phyloP scores from a whole-genome alignment of 2,888 invertebrate genomes.

The Spatulosminthurus flaviceps region DNA sequence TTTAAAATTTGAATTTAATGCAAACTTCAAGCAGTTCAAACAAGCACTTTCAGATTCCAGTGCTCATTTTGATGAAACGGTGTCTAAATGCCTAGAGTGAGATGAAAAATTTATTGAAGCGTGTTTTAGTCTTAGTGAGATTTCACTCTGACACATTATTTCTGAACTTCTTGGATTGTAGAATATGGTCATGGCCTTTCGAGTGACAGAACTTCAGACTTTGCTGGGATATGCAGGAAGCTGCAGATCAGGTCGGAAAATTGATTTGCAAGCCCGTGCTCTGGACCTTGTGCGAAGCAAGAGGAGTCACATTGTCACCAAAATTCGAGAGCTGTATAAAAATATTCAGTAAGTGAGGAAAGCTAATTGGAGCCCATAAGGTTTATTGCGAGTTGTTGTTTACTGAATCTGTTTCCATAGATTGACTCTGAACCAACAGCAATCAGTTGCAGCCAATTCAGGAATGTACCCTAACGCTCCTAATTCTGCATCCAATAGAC shows the following conservation, averaged over 20 bases:
- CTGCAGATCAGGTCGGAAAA: slow-evolving; percentile 82
- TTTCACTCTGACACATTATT: too few relatives aligned
- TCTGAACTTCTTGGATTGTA: slow-evolving; percentile 45
- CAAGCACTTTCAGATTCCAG: too few relatives aligned
- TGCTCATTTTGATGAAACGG: too few relatives aligned
- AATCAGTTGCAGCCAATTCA: background rate
- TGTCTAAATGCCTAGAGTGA: too few relatives aligned
- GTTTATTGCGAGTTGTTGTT: background rate
- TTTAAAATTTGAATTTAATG: too few relatives aligned
- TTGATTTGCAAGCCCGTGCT: slow-evolving; percentile 79
- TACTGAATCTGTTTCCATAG: background rate
- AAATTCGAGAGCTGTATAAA: slow-evolving; percentile 76
- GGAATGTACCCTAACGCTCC: background rate
- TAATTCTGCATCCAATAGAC: background rate
- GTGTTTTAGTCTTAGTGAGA: too few relatives aligned
- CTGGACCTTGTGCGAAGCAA: slow-evolving; percentile 75
- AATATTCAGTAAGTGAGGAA: slow-evolving; percentile 70
- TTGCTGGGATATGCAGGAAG: slow-evolving; percentile 81
- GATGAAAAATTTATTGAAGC: too few relatives aligned
- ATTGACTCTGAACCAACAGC: slow-evolving; percentile 20
- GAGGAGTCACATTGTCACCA: slow-evolving; percentile 73
- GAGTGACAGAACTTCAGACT: slow-evolving; percentile 83
- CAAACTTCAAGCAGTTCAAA: too few relatives aligned
- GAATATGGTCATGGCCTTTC: slow-evolving; percentile 75
- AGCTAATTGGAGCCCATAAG: background rate